phyloP scores from a whole-genome alignment of 2,113 vertebrate species.

The Boulengerochromis microlepis region DNA sequence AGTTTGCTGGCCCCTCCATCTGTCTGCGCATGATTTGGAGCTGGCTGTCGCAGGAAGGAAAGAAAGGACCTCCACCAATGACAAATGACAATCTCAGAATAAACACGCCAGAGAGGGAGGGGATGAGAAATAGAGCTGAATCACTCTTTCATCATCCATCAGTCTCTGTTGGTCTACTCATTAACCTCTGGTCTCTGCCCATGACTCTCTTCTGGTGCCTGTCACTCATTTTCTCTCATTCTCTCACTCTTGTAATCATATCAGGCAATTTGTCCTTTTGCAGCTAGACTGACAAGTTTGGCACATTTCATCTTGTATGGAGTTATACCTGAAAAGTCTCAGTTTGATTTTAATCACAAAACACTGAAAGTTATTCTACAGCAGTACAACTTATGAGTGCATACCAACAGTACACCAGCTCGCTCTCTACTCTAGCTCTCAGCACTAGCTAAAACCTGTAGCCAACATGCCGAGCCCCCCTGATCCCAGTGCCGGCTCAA shows the following conservation, averaged over 20 bases:
- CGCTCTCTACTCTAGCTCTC: conserved; percentile 44
- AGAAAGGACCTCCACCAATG: conserved; percentile 54
- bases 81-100: conserved; percentile 67
- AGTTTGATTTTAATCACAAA: background rate
- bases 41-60: conserved; percentile 45
- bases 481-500: conserved; percentile 55
- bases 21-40: conserved; percentile 63
- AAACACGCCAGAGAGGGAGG: conserved; percentile 39
- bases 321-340: background rate
- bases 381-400: conserved; percentile 14
- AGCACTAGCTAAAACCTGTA: conserved; percentile 54
- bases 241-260: background rate
- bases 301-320: background rate
- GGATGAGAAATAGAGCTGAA: conserved; percentile 42
- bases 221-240: conserved; percentile 11
- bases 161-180: conserved; percentile 42
- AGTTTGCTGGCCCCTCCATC: conserved; percentile 55
- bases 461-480: conserved; percentile 45
- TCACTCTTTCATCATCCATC: conserved; percentile 60
- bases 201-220: conserved; percentile 23
- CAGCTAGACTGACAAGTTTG: background rate
- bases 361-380: background rate
- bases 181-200: conserved; percentile 41
- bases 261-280: background rate
- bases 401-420: conserved; percentile 30